Evolutionary conservation across 2,797 vertebrate species (phyloP).

Genomic region (Anisognathus igniventris): DNA sequence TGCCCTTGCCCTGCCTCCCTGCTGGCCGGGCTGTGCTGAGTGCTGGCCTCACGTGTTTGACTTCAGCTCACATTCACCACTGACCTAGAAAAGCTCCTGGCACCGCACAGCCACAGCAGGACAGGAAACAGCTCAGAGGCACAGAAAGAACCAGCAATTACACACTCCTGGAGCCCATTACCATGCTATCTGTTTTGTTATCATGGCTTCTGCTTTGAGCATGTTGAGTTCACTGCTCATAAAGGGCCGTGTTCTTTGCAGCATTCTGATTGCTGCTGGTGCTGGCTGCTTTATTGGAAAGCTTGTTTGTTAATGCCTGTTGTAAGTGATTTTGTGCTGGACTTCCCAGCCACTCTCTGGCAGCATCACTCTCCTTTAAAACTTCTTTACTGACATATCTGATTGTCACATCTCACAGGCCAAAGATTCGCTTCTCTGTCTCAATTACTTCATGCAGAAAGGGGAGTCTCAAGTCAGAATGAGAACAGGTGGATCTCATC

Average conservation of each 20-base stretch:
- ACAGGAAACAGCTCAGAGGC: not conserved
- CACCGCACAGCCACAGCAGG: not conserved
- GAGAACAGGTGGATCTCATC: not conserved
- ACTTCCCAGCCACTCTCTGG: not conserved
- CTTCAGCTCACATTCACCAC: not conserved
- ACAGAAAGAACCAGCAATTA: not conserved
- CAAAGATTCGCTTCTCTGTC: not conserved
- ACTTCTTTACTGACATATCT: not conserved
- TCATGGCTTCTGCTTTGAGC: not conserved
- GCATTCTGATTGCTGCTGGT: not conserved
- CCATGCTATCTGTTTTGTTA: not conserved
- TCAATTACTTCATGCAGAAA: not conserved
- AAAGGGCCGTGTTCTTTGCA: not conserved
- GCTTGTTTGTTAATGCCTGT: not conserved
- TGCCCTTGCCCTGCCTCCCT: not conserved
- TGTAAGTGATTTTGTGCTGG: not conserved
- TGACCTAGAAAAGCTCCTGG: slow-evolving; percentile 23
- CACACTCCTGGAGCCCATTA: not conserved
- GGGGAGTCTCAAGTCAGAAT: not conserved
- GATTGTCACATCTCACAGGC: not conserved
- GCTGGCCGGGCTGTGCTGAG: not conserved
- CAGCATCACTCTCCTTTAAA: not conserved
- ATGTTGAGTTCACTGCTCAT: not conserved
- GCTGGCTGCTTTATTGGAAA: not conserved
- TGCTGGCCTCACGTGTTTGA: not conserved